Base-by-base conservation (phyloP, 2,888 invertebrate species). In the Coenonympha arcania region DNA sequence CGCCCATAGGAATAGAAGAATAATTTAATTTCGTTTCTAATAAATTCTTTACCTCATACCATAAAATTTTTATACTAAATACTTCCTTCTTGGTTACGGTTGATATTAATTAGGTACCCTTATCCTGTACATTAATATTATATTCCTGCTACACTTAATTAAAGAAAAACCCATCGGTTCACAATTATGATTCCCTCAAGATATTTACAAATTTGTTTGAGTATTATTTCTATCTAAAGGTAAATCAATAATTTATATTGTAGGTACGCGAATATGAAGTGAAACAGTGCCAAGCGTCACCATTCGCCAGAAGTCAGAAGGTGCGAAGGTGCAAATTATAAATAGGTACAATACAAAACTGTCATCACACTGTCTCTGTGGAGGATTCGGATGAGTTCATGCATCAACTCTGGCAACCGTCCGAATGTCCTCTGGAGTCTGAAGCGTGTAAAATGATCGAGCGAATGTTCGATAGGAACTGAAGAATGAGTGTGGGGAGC, bases 171-270 rank as follows among this genome's bases (percentile, higher is more conserved):
- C 52, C 34, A 41, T 31, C 37, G 26, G 40, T 52, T 42, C 8
- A 11, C n/a, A 6, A 22, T 19, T 11, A 57, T 54, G 63, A 64
- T 62, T 64, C 65, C 63, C 66, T 66, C 64, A 65, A 64, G 64
- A 65, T 64, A 63, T 47, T 47, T 30, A 42, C 30, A 28, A 15
- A 64, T 62, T 62, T 42, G 37, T 50, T 45, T 6, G 20, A 20
- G 6, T 31, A 22, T 15, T n/a, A 15, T 31, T 19, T 19, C 13
- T 42, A 42, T 19, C 13, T 42, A 31, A 30, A 13, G 13, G 4
- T 31, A 42, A 45, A 36, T 28, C 2, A 50, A 45, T 41, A 16
- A 24, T 28, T 11, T 43, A 42, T 28, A 41, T 52, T 44, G 51
- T 51, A 55, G 46, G 46, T 52, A 49, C 43, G 43, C 24, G 39